Percentiles rank a stretch among this genome's conserved stretches.
Conservation (phyloP, 2,797 vertebrate genomes). For the Clangula hyemalis region DNA sequence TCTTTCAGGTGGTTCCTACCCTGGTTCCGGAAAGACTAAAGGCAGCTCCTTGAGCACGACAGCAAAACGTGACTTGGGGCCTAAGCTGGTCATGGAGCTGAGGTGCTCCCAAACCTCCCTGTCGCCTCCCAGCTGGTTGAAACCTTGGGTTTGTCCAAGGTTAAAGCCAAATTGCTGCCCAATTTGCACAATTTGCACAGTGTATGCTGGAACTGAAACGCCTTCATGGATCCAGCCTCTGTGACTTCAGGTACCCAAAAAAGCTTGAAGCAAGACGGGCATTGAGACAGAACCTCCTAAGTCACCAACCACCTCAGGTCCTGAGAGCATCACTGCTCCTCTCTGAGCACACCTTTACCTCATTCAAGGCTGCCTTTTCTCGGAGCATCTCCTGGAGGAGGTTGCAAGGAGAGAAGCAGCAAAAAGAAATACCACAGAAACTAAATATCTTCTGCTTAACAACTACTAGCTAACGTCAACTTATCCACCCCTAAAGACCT, state of each 20-base stretch:
- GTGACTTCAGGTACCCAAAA: background rate
- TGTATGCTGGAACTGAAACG: background rate
- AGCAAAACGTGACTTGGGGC: background rate
- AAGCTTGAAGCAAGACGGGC: background rate
- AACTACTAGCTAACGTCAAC: background rate
- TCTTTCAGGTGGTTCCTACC: background rate
- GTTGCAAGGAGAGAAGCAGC: background rate
- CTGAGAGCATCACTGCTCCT: no score
- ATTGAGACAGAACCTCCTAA: background rate
- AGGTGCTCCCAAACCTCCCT: background rate
- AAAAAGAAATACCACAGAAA: background rate
- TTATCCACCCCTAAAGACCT: background rate
- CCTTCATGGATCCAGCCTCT: background rate
- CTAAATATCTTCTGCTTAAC: background rate
- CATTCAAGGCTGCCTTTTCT: background rate
- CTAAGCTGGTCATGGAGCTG: background rate
- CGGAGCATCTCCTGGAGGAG: background rate
- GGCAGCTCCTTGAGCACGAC: rapidly evolving
- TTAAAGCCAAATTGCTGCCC: background rate
- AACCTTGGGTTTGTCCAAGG: rapidly evolving
- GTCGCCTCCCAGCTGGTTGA: background rate
- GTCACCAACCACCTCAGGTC: no score
- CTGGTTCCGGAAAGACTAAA: background rate
- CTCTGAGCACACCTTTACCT: background rate
- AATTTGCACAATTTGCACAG: no score